These are phyloP conservation scores for Thymelicus sylvestris DNA, from an alignment of 2,888 invertebrate species.

Conservation along the genomic window DNA sequence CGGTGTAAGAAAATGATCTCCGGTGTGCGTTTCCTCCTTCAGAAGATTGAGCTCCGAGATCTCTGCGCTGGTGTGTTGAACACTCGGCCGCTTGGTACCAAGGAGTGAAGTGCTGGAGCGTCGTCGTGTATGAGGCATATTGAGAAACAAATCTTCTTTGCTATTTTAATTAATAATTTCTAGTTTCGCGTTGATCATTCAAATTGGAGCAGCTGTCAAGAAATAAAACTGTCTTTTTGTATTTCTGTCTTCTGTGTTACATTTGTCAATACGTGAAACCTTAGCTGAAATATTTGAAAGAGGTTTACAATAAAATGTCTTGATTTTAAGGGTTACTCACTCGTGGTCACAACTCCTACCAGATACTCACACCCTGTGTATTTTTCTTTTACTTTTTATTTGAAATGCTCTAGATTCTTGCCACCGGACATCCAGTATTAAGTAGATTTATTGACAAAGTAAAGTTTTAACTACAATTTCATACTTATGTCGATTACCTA, in stretches of 20 bases:
- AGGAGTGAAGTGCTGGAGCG: constrained; percentile 56
- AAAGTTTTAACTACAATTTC: too few species aligned
- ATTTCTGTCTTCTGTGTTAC: constrained; percentile 14
- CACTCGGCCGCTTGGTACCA: constrained; percentile 48
- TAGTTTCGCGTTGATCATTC: not conserved
- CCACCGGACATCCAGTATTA: too few species aligned
- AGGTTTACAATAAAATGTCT: too few species aligned
- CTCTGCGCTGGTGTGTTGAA: constrained; percentile 47
- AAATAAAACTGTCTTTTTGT: constrained; percentile 26
- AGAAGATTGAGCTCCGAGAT: constrained; percentile 59
- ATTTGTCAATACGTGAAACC: not conserved
- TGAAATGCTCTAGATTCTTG: too few species aligned
- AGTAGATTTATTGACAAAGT: too few species aligned
- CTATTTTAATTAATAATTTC: not conserved
- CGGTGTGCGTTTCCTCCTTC: constrained; percentile 70
- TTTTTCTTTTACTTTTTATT: too few species aligned
- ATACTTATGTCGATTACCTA: too few species aligned
- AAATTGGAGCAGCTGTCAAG: not conserved
- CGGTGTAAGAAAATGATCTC: constrained; percentile 75
- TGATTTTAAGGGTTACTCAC: too few species aligned
- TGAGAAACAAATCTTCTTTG: not conserved
- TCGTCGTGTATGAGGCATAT: constrained; percentile 54
- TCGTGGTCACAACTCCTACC: too few species aligned
- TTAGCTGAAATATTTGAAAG: too few species aligned
- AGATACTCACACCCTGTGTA: too few species aligned